These are phyloP conservation scores for Xylocopa sonorina DNA, from an alignment of 1,140 invertebrate species.

Conservation along the genomic window DNA sequence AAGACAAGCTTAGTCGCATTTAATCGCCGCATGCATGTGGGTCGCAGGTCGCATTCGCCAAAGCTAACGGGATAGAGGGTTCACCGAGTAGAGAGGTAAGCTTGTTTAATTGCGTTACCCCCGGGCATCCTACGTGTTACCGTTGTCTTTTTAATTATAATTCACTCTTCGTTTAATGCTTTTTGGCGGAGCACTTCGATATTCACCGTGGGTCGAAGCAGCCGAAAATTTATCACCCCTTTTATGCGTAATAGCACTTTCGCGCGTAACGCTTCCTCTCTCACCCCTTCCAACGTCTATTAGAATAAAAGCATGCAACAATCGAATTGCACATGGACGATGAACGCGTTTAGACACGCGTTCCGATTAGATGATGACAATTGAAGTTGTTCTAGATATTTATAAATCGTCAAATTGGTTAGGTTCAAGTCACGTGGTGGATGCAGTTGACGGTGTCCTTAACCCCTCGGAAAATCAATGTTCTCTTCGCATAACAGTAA, in stretches of 20 bases:
- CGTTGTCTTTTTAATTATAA: slow-evolving; percentile 1
- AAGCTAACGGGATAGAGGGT: slow-evolving; percentile 79
- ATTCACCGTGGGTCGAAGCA: slow-evolving; percentile 44
- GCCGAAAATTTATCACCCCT: slow-evolving; percentile 11
- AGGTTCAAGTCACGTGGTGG: slow-evolving; percentile 55
- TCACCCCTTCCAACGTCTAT: neutral
- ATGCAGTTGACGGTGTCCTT: slow-evolving; percentile 65
- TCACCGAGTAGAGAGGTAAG: slow-evolving; percentile 77
- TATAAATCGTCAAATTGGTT: slow-evolving; percentile 19
- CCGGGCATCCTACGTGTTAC: neutral
- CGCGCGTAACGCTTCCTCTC: too few relatives aligned
- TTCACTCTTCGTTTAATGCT: neutral
- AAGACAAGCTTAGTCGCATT: slow-evolving; percentile 68
- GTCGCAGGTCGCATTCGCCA: slow-evolving; percentile 77
- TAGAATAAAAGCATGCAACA: neutral
- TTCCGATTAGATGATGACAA: neutral
- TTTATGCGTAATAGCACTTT: neutral
- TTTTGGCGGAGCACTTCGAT: slow-evolving; percentile 40
- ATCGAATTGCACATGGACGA: neutral
- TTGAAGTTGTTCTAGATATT: neutral
- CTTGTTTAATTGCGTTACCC: slow-evolving; percentile 70
- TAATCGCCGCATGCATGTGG: slow-evolving; percentile 80
- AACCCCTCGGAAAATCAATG: slow-evolving; percentile 74
- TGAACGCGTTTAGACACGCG: neutral
- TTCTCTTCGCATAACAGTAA: slow-evolving; percentile 50